Evolutionary conservation across 2,113 vertebrate genomes (phyloP), one percentile per base, ranked within the genome.

Genomic region (Prunella himalayana): DNA sequence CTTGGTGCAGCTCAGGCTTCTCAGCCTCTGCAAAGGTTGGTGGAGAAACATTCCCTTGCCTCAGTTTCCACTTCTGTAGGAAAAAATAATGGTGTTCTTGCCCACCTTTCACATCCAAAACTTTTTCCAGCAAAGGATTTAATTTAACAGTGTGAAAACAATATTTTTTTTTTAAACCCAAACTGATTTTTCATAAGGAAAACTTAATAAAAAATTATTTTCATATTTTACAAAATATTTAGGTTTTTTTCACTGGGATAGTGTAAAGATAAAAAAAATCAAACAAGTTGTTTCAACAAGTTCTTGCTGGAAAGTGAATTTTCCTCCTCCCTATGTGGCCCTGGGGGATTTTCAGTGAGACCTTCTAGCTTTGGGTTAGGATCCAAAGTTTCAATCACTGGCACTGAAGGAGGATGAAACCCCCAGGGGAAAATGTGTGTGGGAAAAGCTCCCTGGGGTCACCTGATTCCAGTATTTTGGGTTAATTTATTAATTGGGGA

Each of bases 371-470:
- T n/a, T 31, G 49, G 72, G 19, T 45, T 68, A 68, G 24, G 85
- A 80, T 64, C 4, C 41, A 80, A 60, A 20, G 22, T 33, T 89
- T 68, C 85, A 72, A 3, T 45, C 71, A 66, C 21, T 5, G 37
- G 16, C 51, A 71, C 4, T 0, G 2, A 80, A 72, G 63, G 35
- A 87, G 23, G 49, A 15, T 45, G 37, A 72, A 87, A 61, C 7
- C 20, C 21, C 4, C 0, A 1, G 9, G 22, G 33, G 10, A 45
- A 33, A 60, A 5, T 0, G 1, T 19, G 30, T 6, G 28, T 14
- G 28, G 24, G 44, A 20, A 83, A 76, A 59, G 4, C 33, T 69
- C 47, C 37, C 35, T 9, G 2, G 24, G 23, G 27, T 72, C 51
- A 39, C 41, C 39, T 33, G 25, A 68, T 64, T 60, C 12, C 49